phyloP scores from a whole-genome alignment of 2,888 invertebrate genomes.

The Amaurobius ferox region DNA sequence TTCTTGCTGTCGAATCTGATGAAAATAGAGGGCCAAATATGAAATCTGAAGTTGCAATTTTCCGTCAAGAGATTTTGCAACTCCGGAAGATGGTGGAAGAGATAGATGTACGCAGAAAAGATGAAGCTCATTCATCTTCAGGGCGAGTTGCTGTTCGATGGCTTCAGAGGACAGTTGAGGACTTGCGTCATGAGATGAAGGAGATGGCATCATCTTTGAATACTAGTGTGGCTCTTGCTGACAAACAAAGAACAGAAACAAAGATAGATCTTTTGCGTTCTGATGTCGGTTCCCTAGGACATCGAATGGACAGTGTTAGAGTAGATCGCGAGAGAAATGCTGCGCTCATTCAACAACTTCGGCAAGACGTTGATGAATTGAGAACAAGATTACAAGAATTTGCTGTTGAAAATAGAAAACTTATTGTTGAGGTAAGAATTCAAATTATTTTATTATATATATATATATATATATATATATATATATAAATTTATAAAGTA shows the following conservation, averaged over 20 bases:
- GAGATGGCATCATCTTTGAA: slow-evolving; percentile 73
- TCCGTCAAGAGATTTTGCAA: slow-evolving; percentile 66
- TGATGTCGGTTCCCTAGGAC: slow-evolving; percentile 70
- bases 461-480: no score
- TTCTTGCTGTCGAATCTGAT: not conserved
- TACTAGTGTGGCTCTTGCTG: slow-evolving; percentile 66
- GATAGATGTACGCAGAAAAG: slow-evolving; percentile 48
- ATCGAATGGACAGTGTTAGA: slow-evolving; percentile 64
- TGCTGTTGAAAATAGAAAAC: slow-evolving; percentile 57
- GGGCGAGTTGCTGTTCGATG: slow-evolving; percentile 68
- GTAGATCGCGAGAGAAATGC: slow-evolving; percentile 62
- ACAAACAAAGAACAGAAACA: slow-evolving; percentile 59
- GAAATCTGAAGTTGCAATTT: slow-evolving; percentile 57
- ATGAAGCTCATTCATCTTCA: slow-evolving; percentile 30
- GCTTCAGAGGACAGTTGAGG: slow-evolving; percentile 71
- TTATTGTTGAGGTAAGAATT: slow-evolving; percentile 73
- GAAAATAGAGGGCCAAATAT: slow-evolving; percentile 23
- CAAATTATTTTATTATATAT: no score
- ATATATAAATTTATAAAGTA: not conserved
- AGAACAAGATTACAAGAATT: slow-evolving; percentile 75
- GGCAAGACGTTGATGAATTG: slow-evolving; percentile 75
- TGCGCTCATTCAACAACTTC: slow-evolving; percentile 68
- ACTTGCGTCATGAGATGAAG: slow-evolving; percentile 71
- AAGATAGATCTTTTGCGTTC: slow-evolving; percentile 67
- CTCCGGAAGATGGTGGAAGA: slow-evolving; percentile 67